These are phyloP conservation scores for Tenthredo livida DNA, from an alignment of 2,888 invertebrate genomes.

Conservation along the genomic window DNA sequence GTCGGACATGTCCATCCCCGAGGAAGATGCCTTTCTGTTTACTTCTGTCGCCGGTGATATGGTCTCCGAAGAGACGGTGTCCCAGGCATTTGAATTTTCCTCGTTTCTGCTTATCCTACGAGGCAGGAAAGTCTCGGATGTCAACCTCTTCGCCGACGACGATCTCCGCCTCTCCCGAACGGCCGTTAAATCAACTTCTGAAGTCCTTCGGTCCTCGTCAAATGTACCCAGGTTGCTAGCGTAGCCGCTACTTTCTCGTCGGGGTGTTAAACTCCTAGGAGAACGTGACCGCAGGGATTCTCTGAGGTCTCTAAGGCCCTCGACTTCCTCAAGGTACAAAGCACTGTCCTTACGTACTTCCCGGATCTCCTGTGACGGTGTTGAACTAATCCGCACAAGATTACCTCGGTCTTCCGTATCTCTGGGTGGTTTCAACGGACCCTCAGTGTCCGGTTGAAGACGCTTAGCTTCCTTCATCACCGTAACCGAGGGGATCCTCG, in stretches of 20 bases:
- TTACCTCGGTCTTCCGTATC: slow-evolving; percentile 43
- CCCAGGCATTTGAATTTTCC: slow-evolving; percentile 44
- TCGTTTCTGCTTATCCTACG: slow-evolving; percentile 37
- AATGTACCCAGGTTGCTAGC: slow-evolving; percentile 71
- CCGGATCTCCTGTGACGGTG: slow-evolving; percentile 51
- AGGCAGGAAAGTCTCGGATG: slow-evolving; percentile 35
- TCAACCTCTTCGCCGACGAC: slow-evolving; percentile 63
- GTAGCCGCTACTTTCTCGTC: slow-evolving; percentile 73
- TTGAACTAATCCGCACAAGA: slow-evolving; percentile 17
- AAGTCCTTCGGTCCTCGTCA: slow-evolving; percentile 70
- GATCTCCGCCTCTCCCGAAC: slow-evolving; percentile 65
- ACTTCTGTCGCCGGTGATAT: slow-evolving; percentile 61
- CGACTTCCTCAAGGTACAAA: slow-evolving; percentile 67
- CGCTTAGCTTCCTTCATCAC: slow-evolving; percentile 33
- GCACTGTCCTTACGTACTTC: slow-evolving; percentile 70
- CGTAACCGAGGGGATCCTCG: slow-evolving; percentile 49
- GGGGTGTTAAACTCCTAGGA: slow-evolving; percentile 60
- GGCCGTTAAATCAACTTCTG: slow-evolving; percentile 58
- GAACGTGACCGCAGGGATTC: slow-evolving; percentile 58
- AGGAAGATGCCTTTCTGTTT: slow-evolving; percentile 63
- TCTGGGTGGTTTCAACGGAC: neutral
- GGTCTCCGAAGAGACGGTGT: slow-evolving; percentile 65
- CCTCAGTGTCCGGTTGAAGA: slow-evolving; percentile 36
- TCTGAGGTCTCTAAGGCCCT: slow-evolving; percentile 58
- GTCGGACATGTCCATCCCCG: slow-evolving; percentile 69